Conservation (phyloP, 2,113 vertebrate genomes). For the Urocynchramus pylzowi region DNA sequence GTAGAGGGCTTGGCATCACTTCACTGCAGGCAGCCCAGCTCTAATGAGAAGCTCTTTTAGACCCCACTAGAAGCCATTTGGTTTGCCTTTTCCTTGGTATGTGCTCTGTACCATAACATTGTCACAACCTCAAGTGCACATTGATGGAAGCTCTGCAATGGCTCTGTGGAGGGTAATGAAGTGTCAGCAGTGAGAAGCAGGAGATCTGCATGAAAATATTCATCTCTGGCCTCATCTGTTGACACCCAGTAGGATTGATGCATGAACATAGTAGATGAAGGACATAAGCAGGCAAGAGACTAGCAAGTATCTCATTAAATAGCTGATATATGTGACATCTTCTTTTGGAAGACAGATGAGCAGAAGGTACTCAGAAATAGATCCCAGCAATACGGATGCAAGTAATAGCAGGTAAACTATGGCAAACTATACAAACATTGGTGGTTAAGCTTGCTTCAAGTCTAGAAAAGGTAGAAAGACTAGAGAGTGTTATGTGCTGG, state of each 20-base stretch:
- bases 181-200: neutral
- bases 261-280: neutral
- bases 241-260: neutral
- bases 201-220: neutral
- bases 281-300: neutral
- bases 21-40: neutral
- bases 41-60: neutral
- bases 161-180: neutral
- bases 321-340: neutral
- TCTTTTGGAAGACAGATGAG: neutral
- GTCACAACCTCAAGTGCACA: neutral
- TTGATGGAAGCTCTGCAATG: neutral
- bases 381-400: neutral
- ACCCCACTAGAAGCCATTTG: neutral
- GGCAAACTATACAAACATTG: neutral
- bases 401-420: neutral
- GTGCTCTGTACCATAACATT: neutral
- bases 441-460: neutral
- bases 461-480: neutral
- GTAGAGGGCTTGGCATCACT: neutral
- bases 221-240: neutral
- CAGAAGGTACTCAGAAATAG: neutral
- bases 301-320: neutral
- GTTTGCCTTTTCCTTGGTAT: neutral
- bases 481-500: neutral